Evolutionary conservation across 2,888 invertebrate genomes (phyloP).

Genomic region (Pheosia gnoma): DNA sequence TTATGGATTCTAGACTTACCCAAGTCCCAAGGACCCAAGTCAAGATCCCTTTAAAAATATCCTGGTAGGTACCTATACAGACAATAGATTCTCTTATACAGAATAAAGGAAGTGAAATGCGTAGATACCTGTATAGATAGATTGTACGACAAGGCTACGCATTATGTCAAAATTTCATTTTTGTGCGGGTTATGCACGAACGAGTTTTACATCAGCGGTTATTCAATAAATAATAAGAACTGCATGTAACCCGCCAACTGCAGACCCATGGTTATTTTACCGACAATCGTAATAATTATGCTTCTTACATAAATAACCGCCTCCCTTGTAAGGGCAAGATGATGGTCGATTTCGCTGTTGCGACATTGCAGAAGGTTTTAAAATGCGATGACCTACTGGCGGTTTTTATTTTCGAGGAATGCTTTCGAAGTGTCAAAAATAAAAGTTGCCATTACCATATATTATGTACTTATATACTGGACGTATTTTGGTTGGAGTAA

Average conservation of each 20-base stretch:
- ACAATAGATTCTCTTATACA: too few species aligned
- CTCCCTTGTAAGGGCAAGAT: conserved; percentile 34
- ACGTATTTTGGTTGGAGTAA: too few species aligned
- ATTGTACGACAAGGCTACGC: conserved; percentile 4
- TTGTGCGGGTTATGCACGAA: conserved; percentile 38
- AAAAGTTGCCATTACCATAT: too few species aligned
- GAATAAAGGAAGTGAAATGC: conserved; percentile 6
- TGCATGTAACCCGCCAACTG: conserved; percentile 5
- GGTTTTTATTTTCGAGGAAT: neutral
- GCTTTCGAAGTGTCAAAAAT: neutral
- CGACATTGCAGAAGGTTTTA: conserved; percentile 2
- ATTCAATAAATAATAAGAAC: conserved; percentile 29
- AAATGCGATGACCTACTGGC: conserved; percentile 5
- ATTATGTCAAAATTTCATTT: conserved; percentile 32
- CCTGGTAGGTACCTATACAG: too few species aligned
- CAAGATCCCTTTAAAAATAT: too few species aligned
- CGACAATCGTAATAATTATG: conserved; percentile 27
- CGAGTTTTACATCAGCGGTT: conserved; percentile 29
- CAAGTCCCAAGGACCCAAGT: too few species aligned
- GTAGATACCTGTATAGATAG: conserved; percentile 3
- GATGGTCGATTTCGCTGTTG: conserved; percentile 40
- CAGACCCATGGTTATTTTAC: conserved; percentile 15
- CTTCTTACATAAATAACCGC: conserved; percentile 38
- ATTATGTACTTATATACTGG: too few species aligned
- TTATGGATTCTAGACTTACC: too few species aligned